A percentile compares a stretch with the other conserved stretches of the same genome.
Evolutionary conservation across 2,113 vertebrate species (phyloP).

Genomic region (Melospiza georgiana): DNA sequence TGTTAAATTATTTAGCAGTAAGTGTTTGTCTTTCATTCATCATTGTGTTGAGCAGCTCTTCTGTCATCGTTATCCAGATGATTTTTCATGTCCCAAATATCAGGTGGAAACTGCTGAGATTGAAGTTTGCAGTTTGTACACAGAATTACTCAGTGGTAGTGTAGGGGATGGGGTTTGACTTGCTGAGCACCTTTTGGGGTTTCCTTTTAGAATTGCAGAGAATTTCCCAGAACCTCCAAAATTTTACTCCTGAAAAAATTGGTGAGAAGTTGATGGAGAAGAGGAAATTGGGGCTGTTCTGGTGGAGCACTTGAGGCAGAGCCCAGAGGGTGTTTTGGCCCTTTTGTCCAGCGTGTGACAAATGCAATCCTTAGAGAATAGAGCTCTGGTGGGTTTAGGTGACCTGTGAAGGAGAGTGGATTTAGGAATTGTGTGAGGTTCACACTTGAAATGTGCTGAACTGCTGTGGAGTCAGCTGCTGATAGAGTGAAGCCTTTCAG

Average conservation of each 20-base stretch:
- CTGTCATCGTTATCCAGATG: background rate
- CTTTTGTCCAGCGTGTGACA: background rate
- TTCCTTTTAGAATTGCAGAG: background rate
- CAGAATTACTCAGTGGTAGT: background rate
- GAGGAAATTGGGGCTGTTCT: background rate
- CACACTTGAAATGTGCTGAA: background rate
- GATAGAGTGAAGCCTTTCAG: background rate
- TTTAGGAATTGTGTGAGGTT: background rate
- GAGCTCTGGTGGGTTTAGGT: background rate
- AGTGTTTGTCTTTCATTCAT: slow-evolving; percentile 58
- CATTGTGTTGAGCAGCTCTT: background rate
- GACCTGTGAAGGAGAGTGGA: background rate
- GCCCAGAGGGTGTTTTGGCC: background rate
- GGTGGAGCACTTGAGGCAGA: background rate
- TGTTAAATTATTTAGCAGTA: slow-evolving; percentile 22
- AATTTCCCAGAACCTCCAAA: background rate
- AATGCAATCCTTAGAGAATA: background rate
- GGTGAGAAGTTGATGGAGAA: background rate
- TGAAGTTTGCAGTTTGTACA: background rate
- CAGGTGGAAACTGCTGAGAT: background rate
- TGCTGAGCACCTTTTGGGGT: background rate
- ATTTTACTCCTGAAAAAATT: background rate
- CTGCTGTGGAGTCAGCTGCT: background rate
- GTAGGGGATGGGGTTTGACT: background rate
- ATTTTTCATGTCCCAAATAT: background rate